These are phyloP conservation scores for Actinernus sp. DNA, from an alignment of 92 coral and sea anemone species.

Conservation along the genomic window DNA sequence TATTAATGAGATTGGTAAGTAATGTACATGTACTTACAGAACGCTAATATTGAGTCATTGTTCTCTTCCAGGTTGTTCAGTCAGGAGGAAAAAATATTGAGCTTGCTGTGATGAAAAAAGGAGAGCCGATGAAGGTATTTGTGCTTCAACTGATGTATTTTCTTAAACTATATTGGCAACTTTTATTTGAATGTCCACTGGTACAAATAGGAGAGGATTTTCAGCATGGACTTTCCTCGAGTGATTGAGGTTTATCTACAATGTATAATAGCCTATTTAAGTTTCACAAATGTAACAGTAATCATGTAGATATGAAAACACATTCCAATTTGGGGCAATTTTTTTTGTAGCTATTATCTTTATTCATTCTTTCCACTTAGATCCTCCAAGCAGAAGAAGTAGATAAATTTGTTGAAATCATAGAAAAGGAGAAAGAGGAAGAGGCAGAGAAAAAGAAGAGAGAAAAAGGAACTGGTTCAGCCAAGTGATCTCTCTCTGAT, in stretches of 20 bases:
- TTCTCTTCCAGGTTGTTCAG: slow-evolving; percentile 83
- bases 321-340: too few relatives aligned
- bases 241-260: too few relatives aligned
- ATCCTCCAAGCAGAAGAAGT: slow-evolving; percentile 94
- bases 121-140: slow-evolving; percentile 88
- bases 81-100: slow-evolving; percentile 98
- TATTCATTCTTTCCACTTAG: slow-evolving; percentile 26
- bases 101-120: slow-evolving; percentile 94
- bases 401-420: slow-evolving; percentile 87
- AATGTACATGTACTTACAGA: neutral
- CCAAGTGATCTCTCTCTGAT: slow-evolving; percentile 68
- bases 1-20: too few relatives aligned
- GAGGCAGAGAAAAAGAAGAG: slow-evolving; percentile 97
- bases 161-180: too few relatives aligned
- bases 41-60: neutral
- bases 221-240: too few relatives aligned
- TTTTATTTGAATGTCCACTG: too few relatives aligned
- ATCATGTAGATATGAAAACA: too few relatives aligned
- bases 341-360: too few relatives aligned
- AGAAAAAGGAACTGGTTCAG: slow-evolving; percentile 83
- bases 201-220: too few relatives aligned
- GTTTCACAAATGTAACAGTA: too few relatives aligned
- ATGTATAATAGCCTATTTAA: too few relatives aligned
- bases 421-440: slow-evolving; percentile 97
- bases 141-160: too few relatives aligned